phyloP scores from a whole-genome alignment of 1,140 invertebrate species.

The Cotesia vestalis region DNA sequence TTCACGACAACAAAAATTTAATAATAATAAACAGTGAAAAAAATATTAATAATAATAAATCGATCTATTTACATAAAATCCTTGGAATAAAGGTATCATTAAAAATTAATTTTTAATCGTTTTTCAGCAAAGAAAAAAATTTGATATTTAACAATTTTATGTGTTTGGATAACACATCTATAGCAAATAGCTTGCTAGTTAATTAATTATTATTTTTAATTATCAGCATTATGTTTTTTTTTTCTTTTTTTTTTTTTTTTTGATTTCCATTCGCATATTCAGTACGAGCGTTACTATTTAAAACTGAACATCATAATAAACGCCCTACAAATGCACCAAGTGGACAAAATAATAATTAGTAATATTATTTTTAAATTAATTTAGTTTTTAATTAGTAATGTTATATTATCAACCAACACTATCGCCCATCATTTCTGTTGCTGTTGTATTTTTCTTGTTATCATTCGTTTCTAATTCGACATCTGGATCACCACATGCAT shows the following conservation, averaged over 20 bases:
- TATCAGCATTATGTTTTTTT: constrained; percentile 3
- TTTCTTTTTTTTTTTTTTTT: neutral
- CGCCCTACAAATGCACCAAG: constrained; percentile 14
- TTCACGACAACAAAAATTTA: constrained; percentile 6
- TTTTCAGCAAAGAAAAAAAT: constrained; percentile 4
- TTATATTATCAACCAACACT: constrained; percentile 26
- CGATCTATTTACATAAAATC: constrained; percentile 34
- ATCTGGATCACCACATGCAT: constrained; percentile 6
- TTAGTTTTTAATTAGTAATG: neutral
- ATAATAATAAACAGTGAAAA: neutral
- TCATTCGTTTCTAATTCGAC: constrained; percentile 7
- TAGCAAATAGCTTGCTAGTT: too few species aligned
- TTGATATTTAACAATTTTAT: constrained; percentile 6
- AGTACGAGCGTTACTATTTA: constrained; percentile 13
- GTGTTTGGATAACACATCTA: neutral
- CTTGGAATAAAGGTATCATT: constrained; percentile 30
- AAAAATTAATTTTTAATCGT: constrained; percentile 21
- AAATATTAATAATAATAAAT: constrained; percentile 14
- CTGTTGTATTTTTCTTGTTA: constrained; percentile 6
- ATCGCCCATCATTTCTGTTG: constrained; percentile 26
- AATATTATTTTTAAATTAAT: constrained; percentile 8
- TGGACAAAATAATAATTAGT: neutral
- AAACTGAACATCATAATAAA: neutral
- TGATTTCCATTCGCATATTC: constrained; percentile 14
- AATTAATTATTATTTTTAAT: too few species aligned